phyloP scores from a whole-genome alignment of 2,113 vertebrate species.

The Plotosus lineatus region DNA sequence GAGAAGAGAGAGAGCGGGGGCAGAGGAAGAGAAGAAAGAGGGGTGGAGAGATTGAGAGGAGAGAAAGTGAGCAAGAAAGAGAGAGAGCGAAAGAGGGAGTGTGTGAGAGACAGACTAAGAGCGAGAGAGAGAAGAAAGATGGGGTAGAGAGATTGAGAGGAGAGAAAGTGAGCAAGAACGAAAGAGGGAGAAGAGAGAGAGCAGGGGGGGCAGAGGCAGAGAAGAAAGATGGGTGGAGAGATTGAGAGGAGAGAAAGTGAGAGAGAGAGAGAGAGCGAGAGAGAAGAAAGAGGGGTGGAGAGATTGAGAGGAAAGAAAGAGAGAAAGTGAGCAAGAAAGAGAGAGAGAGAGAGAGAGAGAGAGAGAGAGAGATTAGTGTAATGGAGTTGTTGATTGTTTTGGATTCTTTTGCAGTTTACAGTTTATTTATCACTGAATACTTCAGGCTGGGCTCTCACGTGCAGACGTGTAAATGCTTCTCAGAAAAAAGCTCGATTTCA shows the following conservation, averaged over 20 bases:
- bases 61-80: not conserved
- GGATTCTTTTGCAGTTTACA: slow-evolving; percentile 9
- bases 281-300: too few relatives aligned
- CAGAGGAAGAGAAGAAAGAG: too few relatives aligned
- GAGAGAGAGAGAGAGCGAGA: not conserved
- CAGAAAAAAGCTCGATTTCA: slow-evolving; percentile 18
- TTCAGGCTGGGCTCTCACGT: not conserved
- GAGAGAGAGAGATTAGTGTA: not conserved
- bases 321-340: not conserved
- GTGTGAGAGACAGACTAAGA: not conserved
- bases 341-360: not conserved
- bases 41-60: not conserved
- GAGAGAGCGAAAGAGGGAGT: not conserved
- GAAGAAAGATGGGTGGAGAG: not conserved
- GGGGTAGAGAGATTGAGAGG: too few relatives aligned
- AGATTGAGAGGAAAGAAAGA: not conserved
- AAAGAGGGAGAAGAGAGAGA: slow-evolving; percentile 3
- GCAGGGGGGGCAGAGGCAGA: not conserved
- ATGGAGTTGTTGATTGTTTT: slow-evolving; percentile 35
- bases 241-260: too few relatives aligned
- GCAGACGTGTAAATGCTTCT: not conserved
- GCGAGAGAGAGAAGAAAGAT: not conserved
- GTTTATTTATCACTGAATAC: slow-evolving; percentile 1
- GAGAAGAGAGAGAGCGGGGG: too few relatives aligned
- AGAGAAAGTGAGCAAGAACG: slow-evolving; percentile 18